Evolutionary conservation across 2,113 vertebrate species (phyloP).

Genomic region (Python bivittatus): DNA sequence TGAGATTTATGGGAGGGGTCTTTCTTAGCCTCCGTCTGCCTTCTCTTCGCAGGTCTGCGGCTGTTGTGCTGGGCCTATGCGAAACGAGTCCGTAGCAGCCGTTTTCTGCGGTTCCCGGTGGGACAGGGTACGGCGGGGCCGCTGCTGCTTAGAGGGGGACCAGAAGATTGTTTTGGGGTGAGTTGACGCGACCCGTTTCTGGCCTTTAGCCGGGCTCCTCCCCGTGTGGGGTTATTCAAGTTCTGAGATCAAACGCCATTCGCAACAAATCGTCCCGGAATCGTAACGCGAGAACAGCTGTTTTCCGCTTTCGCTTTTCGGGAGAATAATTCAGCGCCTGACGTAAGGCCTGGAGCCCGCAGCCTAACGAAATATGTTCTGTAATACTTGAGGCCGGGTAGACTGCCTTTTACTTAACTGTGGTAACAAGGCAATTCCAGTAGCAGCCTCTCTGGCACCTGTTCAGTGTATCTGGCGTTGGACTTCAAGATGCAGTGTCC

Average conservation of each 20-base stretch:
- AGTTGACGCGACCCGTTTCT: slow-evolving; percentile 12
- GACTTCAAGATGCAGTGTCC: not conserved
- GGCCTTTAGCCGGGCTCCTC: slow-evolving; percentile 8
- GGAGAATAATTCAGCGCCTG: not conserved
- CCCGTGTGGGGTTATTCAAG: not conserved
- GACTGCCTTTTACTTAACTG: not conserved
- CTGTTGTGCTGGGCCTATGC: slow-evolving; percentile 52
- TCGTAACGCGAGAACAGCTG: not conserved
- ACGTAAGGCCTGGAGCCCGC: not conserved
- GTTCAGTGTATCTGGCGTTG: not conserved
- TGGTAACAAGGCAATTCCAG: not conserved
- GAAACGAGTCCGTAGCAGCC: slow-evolving; percentile 46
- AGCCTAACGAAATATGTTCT: not conserved
- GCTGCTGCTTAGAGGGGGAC: slow-evolving; percentile 59
- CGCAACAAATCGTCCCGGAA: not conserved
- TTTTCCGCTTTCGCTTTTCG: not conserved
- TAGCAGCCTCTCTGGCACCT: not conserved
- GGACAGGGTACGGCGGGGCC: slow-evolving; percentile 21
- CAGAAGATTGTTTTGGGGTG: slow-evolving; percentile 61
- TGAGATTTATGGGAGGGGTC: not conserved
- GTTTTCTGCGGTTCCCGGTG: slow-evolving; percentile 41
- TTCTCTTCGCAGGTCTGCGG: slow-evolving; percentile 53
- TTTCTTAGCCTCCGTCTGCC: not conserved
- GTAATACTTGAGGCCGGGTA: not conserved
- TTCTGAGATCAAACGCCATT: too few relatives aligned